Evolutionary conservation across 2,797 vertebrate genomes (phyloP), one percentile per base, ranked within the genome.

Genomic region (Lycodopsis pacificus): DNA sequence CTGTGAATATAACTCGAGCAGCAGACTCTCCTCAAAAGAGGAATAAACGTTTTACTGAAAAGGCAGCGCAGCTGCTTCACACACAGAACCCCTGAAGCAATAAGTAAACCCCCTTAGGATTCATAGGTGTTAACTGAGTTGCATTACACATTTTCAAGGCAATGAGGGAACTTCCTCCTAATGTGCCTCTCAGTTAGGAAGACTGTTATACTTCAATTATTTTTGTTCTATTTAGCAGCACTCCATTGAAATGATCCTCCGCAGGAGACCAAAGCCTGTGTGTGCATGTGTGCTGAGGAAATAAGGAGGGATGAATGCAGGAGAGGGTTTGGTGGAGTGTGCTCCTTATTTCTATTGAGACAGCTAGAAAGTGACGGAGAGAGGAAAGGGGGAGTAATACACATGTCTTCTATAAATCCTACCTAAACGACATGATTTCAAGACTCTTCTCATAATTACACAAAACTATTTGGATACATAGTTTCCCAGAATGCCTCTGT

Each of bases 31-130:
- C 46, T 46, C 53, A 72, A 76, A 80, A 68, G 40, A 46, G 62
- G 49, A 86, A 80, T 77, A 71, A 80, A 84, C 51, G 81, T 80
- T 86, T 79, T 72, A 83, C 42, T 86, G 72, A 82, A 86, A 79
- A 85, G 69, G 63, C 75, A 73, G 73, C 25, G 22, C 56, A 73
- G 20, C 13, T 13, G 32, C 64, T 78, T 69, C 5, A 67, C 36
- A 17, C 68, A 82, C 61, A 82, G 79, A 90, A 49, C 49, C 79
- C 84, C 76, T 68, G 20, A 82, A 86, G 85, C 75, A 80, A 78
- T 51, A 69, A 86, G 59, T 58, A 76, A 88, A 79, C 11, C 49
- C 81, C 85, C 76, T 72, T 70, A 72, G 81, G 80, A 82, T 83
- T 79, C 76, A 79, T 36, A 63, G 71, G 84, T 69, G 73, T 73